A percentile compares a stretch with the other conserved stretches of the same genome.
Conservation (phyloP, 2,797 vertebrate species). For the Florisuga fusca region DNA sequence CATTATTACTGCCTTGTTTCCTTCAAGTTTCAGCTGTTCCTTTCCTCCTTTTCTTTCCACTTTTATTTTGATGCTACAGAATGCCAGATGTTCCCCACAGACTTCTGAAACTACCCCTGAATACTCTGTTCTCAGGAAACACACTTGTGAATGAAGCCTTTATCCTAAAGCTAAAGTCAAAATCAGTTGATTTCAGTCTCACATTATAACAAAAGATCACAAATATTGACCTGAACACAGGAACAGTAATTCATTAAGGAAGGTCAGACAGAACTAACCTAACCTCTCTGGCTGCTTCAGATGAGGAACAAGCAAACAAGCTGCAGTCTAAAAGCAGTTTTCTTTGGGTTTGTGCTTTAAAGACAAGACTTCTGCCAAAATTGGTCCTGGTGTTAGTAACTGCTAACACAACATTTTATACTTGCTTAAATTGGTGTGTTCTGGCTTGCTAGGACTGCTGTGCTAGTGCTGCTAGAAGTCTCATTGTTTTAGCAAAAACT, state of each 20-base stretch:
- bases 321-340: neutral
- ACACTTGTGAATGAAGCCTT: neutral
- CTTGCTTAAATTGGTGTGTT: neutral
- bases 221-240: neutral
- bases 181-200: neutral
- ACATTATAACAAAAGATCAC: neutral
- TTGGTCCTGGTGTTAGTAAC: neutral
- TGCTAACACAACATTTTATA: neutral
- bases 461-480: neutral
- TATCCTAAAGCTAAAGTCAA: constrained; percentile 23
- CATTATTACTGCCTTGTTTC: constrained; percentile 9
- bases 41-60: neutral
- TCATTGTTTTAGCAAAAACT: neutral
- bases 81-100: neutral
- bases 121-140: constrained; percentile 1
- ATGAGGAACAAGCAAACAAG: neutral
- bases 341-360: neutral
- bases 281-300: neutral
- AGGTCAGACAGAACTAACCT: neutral
- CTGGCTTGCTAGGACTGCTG: neutral
- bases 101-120: constrained; percentile 3
- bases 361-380: neutral
- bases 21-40: constrained; percentile 34
- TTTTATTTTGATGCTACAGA: neutral
- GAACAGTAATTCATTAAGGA: neutral